These are phyloP conservation scores for Coenobita brevimanus DNA, from an alignment of 1,140 invertebrate species.

Conservation along the genomic window DNA sequence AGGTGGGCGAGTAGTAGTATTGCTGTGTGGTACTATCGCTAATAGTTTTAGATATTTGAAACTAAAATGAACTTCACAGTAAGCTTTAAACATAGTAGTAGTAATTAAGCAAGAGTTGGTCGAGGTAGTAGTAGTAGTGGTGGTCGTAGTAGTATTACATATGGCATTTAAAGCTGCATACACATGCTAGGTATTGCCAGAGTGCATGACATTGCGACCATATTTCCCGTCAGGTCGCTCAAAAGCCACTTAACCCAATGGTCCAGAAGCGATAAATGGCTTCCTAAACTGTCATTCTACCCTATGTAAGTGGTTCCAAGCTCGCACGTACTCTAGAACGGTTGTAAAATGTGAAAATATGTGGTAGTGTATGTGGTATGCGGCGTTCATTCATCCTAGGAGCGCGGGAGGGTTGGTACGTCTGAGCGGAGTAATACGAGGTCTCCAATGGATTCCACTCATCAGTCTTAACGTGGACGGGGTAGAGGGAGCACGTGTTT, in stretches of 20 bases:
- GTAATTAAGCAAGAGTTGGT: too few species aligned
- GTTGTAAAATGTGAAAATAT: neutral
- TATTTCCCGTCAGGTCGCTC: neutral
- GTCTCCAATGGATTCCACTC: slow-evolving; percentile 46
- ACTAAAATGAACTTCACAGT: too few species aligned
- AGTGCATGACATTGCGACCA: neutral
- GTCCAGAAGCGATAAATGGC: neutral
- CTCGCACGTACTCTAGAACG: neutral
- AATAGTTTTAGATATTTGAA: too few species aligned
- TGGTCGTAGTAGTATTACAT: slow-evolving; percentile 32
- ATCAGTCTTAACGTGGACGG: slow-evolving; percentile 56
- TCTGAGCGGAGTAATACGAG: slow-evolving; percentile 55
- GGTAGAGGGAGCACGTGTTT: slow-evolving; percentile 32
- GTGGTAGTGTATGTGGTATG: neutral
- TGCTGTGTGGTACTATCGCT: too few species aligned
- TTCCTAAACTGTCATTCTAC: neutral
- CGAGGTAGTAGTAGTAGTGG: neutral
- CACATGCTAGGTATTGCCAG: neutral
- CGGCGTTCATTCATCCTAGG: slow-evolving; percentile 38
- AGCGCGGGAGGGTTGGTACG: slow-evolving; percentile 31
- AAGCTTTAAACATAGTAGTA: too few species aligned
- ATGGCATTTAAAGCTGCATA: slow-evolving; percentile 26
- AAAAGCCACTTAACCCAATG: neutral
- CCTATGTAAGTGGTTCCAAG: neutral
- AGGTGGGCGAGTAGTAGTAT: too few species aligned